phyloP scores from a whole-genome alignment of 2,797 vertebrate genomes.

The Cryptoprocta ferox region DNA sequence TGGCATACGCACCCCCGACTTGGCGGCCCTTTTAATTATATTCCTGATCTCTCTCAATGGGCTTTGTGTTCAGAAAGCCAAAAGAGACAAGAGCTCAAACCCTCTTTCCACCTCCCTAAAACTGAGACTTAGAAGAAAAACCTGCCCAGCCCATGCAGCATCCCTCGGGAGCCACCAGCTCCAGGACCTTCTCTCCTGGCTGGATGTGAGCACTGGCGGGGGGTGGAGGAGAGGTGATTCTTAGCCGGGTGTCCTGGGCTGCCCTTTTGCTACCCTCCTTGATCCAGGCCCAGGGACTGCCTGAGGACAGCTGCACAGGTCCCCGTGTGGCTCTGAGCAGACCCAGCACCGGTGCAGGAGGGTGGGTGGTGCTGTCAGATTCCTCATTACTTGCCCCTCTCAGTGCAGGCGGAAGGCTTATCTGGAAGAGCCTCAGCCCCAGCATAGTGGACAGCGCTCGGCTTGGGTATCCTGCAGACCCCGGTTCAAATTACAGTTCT shows the following conservation, averaged over 20 bases:
- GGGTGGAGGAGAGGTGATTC: neutral
- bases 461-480: neutral
- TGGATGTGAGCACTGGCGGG: neutral
- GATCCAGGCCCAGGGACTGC: neutral
- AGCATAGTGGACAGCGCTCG: neutral
- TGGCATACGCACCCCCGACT: neutral
- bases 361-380: neutral
- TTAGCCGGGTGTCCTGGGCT: neutral
- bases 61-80: constrained; percentile 77
- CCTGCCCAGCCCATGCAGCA: neutral
- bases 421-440: neutral
- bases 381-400: neutral
- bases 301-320: neutral
- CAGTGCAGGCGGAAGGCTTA: neutral
- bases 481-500: neutral
- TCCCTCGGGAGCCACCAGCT: constrained; percentile 10
- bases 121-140: constrained; percentile 66
- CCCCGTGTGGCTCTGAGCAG: accelerated
- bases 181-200: neutral
- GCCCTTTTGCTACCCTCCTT: neutral
- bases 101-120: constrained; percentile 59
- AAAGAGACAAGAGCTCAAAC: constrained; percentile 69
- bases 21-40: constrained; percentile 73
- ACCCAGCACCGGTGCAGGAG: neutral
- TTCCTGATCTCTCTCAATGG: constrained; percentile 76